Evolutionary conservation across 2,888 invertebrate species (phyloP), one percentile per base, ranked within the genome.

Genomic region (Mylabris sibirica): DNA sequence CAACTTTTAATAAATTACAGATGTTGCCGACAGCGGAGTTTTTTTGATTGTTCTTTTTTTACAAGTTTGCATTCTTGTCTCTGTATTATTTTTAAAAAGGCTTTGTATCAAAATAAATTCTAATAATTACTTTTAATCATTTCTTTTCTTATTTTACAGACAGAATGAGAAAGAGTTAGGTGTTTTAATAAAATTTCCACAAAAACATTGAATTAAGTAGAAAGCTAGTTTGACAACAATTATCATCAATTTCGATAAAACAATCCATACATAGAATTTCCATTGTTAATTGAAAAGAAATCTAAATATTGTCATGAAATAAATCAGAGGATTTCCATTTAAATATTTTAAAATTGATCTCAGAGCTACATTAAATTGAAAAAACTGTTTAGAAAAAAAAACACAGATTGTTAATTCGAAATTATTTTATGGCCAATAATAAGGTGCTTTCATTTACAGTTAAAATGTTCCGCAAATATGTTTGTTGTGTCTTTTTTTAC

Each of bases 381-480:
- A n/a, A 22, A 22, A 20, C 49, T 53, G 20, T 20, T 53, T 17
- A 44, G 17, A 44, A 17, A 5, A 44, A n/a, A 53, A 53, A 53
- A 44, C 35, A 41, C 9, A 20, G 34, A 60, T 59, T 49, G 35
- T 35, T 57, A 61, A 67, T 49, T 66, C 11, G 61, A 41, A 24
- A 38, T 59, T 61, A 53, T 60, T 60, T 68, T 65, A 61, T 63
- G 38, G 53, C 41, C 59, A 22, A 61, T 68, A 65, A 68, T 68
- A 57, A 68, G 57, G 65, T 53, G 67, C 22, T 67, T 67, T 67
- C 64, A 30, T 68, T 68, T 68, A 68, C 68, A 65, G 68, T 68
- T 68, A 68, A 61, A 17, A 34, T 57, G 53, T 38, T 60, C 64
- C 14, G 57, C 57, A 57, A 57, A 57, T 24, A 57, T 20, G 3